Evolutionary conservation across 2,888 invertebrate species (phyloP).

Genomic region (Cephus runcator): DNA sequence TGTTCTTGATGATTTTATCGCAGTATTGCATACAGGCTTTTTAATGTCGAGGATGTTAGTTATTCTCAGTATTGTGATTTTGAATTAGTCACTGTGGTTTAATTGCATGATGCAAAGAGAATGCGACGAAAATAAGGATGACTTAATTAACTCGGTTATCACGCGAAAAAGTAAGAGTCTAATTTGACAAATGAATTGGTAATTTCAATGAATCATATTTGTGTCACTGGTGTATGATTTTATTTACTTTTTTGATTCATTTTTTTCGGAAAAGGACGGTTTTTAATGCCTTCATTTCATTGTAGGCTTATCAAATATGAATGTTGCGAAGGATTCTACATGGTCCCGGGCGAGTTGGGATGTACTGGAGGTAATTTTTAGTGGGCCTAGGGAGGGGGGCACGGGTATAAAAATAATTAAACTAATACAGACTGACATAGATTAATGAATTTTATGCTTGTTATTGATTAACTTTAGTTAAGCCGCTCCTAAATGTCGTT

Average conservation of each 20-base stretch:
- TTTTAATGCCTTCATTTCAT: neutral
- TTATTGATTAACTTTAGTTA: slow-evolving; percentile 50
- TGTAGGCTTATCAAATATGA: slow-evolving; percentile 64
- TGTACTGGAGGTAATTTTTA: slow-evolving; percentile 64
- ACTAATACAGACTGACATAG: neutral
- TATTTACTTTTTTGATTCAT: neutral
- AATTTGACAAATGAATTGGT: neutral
- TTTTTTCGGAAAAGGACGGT: neutral
- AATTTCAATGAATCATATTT: neutral
- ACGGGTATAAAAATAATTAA: neutral
- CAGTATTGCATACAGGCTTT: neutral
- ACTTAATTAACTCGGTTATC: neutral
- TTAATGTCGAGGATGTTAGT: neutral
- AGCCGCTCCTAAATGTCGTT: slow-evolving; percentile 64
- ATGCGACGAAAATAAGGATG: neutral
- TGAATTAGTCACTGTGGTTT: neutral
- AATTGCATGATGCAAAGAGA: neutral
- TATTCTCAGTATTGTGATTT: neutral
- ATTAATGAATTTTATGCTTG: neutral
- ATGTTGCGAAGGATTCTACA: slow-evolving; percentile 67
- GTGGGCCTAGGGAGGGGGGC: neutral
- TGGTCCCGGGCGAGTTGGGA: slow-evolving; percentile 61
- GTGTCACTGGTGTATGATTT: neutral
- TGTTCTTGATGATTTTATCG: neutral
- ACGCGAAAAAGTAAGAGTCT: neutral